phyloP scores from a whole-genome alignment of 2,113 vertebrate species.

The Sisor rabdophorus region DNA sequence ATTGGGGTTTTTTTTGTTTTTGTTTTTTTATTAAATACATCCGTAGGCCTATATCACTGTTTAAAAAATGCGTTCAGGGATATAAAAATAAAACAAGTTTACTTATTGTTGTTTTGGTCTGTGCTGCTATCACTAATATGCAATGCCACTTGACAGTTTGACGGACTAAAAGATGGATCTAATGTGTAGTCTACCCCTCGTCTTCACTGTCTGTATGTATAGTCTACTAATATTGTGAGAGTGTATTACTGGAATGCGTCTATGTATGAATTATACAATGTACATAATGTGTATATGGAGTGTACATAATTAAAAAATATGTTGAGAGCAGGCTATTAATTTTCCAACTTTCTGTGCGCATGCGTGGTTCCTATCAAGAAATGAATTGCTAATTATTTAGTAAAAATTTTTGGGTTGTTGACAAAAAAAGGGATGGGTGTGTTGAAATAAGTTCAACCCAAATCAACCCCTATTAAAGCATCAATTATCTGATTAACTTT shows the following conservation, averaged over 20 bases:
- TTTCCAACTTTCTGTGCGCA: not conserved
- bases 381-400: not conserved
- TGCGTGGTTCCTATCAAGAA: not conserved
- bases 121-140: conserved; percentile 75
- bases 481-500: too few relatives aligned
- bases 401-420: too few relatives aligned
- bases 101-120: conserved; percentile 59
- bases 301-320: conserved; percentile 73
- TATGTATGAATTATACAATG: conserved; percentile 56
- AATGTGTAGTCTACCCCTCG: conserved; percentile 49
- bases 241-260: conserved; percentile 67
- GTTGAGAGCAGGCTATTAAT: conserved; percentile 43
- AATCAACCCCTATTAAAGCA: too few relatives aligned
- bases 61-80: conserved; percentile 70
- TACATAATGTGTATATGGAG: conserved; percentile 69
- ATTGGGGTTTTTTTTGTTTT: too few relatives aligned
- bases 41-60: conserved; percentile 54
- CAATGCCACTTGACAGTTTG: conserved; percentile 62
- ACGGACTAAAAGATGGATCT: conserved; percentile 45
- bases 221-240: conserved; percentile 46
- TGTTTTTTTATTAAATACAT: conserved; percentile 8
- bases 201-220: conserved; percentile 54
- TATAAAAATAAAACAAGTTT: conserved; percentile 48
- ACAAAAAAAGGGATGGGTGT: too few relatives aligned
- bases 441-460: too few relatives aligned